Evolutionary conservation across 2,888 invertebrate genomes (phyloP).

Genomic region (Cryptus armator): DNA sequence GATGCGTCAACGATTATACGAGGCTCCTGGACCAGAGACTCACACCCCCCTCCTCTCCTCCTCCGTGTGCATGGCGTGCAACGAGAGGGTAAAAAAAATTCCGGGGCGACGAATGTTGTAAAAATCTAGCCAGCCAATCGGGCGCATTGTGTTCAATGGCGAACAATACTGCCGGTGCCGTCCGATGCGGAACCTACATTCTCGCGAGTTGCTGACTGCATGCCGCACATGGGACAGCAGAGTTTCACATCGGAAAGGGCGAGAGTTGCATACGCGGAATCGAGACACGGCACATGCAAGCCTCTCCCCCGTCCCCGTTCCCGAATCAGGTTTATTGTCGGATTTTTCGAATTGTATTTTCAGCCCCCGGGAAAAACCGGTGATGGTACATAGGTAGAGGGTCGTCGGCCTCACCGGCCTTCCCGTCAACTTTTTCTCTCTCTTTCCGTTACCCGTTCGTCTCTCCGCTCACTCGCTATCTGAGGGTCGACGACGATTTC

Average conservation of each 20-base stretch:
- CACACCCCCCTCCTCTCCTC: not conserved
- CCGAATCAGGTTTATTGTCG: conserved; percentile 70
- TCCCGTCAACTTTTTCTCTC: conserved; percentile 52
- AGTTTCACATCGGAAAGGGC: conserved; percentile 54
- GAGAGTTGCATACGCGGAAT: conserved; percentile 53
- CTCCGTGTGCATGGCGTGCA: conserved; percentile 4
- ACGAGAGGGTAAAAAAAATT: conserved; percentile 75
- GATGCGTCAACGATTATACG: conserved; percentile 83
- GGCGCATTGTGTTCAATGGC: conserved; percentile 81
- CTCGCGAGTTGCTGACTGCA: conserved; percentile 39
- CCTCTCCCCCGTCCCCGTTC: not conserved
- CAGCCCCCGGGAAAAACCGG: conserved; percentile 38
- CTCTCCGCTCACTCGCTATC: conserved; percentile 25
- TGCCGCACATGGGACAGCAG: conserved; percentile 47
- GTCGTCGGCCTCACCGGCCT: conserved; percentile 63
- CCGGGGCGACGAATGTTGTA: conserved; percentile 78
- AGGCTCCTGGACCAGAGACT: conserved; percentile 65
- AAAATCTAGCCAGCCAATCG: conserved; percentile 83
- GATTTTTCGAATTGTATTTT: conserved; percentile 67
- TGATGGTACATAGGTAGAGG: conserved; percentile 26
- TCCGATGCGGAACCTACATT: conserved; percentile 69
- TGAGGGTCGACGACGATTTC: conserved; percentile 53
- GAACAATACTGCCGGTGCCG: conserved; percentile 79
- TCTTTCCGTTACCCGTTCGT: not conserved
- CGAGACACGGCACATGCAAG: conserved; percentile 44